These are phyloP conservation scores for Syrista parreyssii DNA, from an alignment of 2,888 invertebrate genomes.

Conservation along the genomic window DNA sequence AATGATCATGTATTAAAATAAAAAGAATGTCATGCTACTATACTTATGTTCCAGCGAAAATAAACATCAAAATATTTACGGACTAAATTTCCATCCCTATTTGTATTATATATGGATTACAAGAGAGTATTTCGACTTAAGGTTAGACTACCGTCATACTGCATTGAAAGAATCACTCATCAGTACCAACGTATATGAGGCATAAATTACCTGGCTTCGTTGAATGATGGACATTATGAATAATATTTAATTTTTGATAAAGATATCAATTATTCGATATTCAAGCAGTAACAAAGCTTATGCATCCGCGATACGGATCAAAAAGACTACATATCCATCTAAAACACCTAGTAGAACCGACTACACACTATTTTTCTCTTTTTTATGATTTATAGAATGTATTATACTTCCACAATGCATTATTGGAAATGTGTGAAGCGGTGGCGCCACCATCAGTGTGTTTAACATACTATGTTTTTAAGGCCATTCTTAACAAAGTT, in stretches of 20 bases:
- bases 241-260: neutral
- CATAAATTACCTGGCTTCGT: neutral
- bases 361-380: no score
- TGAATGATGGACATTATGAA: neutral
- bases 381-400: no score
- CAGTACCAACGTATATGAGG: neutral
- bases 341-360: no score
- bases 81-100: neutral
- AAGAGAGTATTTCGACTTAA: neutral
- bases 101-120: neutral
- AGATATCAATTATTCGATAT: neutral
- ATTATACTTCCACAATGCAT: no score
- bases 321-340: neutral
- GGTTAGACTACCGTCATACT: neutral
- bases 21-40: no score
- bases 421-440: no score
- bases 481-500: no score
- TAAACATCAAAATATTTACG: neutral
- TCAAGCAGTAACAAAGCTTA: neutral
- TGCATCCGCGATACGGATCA: neutral
- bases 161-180: neutral
- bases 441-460: no score
- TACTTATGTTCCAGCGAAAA: no score
- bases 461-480: no score
- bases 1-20: neutral